These are phyloP conservation scores for Tenodera sinensis DNA, from an alignment of 2,888 invertebrate genomes.

Conservation along the genomic window DNA sequence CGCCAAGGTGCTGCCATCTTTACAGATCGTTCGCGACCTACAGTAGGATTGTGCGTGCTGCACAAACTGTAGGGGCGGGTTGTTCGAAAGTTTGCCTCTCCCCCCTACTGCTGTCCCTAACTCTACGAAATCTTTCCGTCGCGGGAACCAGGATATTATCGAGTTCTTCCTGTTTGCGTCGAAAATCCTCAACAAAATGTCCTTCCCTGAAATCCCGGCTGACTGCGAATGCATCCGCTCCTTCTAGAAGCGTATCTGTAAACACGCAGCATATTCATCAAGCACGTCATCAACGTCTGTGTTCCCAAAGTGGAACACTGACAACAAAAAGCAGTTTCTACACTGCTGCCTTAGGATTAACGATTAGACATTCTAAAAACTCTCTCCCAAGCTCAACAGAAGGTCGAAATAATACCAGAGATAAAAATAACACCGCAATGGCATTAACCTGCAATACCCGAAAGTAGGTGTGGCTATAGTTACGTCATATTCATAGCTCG, in stretches of 20 bases:
- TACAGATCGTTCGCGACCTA: conserved; percentile 8
- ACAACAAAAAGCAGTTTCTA: background rate
- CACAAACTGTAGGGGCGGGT: conserved; percentile 14
- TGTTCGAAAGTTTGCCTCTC: background rate
- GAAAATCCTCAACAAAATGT: background rate
- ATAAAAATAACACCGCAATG: background rate
- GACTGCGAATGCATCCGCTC: background rate
- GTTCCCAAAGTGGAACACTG: background rate
- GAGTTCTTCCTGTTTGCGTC: background rate
- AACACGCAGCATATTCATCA: background rate
- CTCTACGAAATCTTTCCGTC: background rate
- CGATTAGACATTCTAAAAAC: background rate
- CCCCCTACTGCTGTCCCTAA: background rate
- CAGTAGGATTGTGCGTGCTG: conserved; percentile 4
- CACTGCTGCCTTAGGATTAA: background rate
- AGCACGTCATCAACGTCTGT: background rate
- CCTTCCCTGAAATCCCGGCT: background rate
- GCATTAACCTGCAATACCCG: background rate
- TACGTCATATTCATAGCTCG: background rate
- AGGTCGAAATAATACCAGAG: background rate
- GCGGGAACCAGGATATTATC: background rate
- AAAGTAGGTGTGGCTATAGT: background rate
- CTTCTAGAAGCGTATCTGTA: background rate
- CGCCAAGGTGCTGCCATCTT: conserved; percentile 20
- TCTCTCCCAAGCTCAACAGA: background rate